Evolutionary conservation across 2,888 invertebrate species (phyloP), one percentile per base, ranked within the genome.

Genomic region (Rhimphoctona megacephalus): DNA sequence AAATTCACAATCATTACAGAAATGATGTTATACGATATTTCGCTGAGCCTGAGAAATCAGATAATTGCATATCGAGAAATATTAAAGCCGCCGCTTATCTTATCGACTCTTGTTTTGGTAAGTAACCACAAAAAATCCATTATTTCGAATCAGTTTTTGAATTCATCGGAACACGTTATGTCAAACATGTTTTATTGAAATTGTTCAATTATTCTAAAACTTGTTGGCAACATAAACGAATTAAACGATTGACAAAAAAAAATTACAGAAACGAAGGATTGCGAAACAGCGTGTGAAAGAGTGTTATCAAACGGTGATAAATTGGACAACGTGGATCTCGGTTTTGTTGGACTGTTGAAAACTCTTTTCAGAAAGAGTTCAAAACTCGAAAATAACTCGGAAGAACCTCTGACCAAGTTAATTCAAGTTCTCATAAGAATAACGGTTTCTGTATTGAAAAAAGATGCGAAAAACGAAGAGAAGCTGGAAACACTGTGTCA

Each of bases 1-100:
- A 94, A 74, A 94, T 97, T 79, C 96, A 95, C 90, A 94, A 95
- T 67, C 95, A 96, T 90, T 96, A 96, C 88, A 96, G 96, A 92
- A 94, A 95, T 0, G 96, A 96, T 87, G 95, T 97, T 52, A 92
- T 95, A 74, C 96, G 96, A 93, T 94, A 92, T 83, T 87, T 94
- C n/a, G 88, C 84, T 11, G 90, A 91, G 49, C 89, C 91, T 2
- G 85, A 83, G 61, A 81, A 61, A 17, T 17, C 61, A 6, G 88
- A 88, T 30, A 19, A 70, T 30, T 94, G 93, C 92, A 89, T 94
- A 82, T 88, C 89, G 77, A 95, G 95, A 81, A 96, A 96, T 92
- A 95, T 96, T 83, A 92, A 94, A 78, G 95, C 96, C n/a, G 95
- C 97, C 39, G 94, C 94, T 11, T 95, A 95, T 88, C 92, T 97